These are phyloP conservation scores for Phymatocera aterrima DNA, from an alignment of 2,888 invertebrate genomes.

Conservation along the genomic window DNA sequence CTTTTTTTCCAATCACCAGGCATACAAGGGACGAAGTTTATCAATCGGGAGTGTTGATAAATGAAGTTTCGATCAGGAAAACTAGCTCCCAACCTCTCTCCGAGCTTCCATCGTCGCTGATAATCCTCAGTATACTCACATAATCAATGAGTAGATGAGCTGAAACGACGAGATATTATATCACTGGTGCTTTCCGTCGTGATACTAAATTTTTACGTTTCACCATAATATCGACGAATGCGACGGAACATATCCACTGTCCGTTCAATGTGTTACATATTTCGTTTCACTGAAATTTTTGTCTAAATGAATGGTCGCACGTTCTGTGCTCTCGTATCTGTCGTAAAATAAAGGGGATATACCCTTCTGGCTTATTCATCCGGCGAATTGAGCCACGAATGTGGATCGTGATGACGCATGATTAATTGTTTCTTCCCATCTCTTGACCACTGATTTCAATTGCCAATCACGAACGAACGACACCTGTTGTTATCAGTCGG, in stretches of 20 bases:
- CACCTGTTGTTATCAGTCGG: slow-evolving; percentile 13
- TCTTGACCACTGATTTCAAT: slow-evolving; percentile 13
- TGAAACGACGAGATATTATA: not conserved
- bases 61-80: not conserved
- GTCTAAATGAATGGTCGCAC: not conserved
- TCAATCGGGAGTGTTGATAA: not conserved
- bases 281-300: not conserved
- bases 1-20: not conserved
- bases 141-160: not conserved
- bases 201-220: not conserved
- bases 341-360: slow-evolving; percentile 2
- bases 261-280: not conserved
- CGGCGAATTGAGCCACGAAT: not conserved
- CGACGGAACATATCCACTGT: not conserved
- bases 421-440: slow-evolving; percentile 27
- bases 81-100: not conserved
- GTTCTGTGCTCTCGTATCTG: not conserved
- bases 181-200: not conserved
- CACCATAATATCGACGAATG: not conserved
- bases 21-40: not conserved
- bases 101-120: not conserved
- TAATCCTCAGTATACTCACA: not conserved
- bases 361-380: not conserved
- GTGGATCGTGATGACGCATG: slow-evolving; percentile 29
- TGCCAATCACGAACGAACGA: not conserved